A percentile compares a stretch with the other conserved stretches of the same genome.
These are phyloP conservation scores for Neogale vison DNA, from an alignment of 2,113 vertebrate species.

Conservation along the genomic window DNA sequence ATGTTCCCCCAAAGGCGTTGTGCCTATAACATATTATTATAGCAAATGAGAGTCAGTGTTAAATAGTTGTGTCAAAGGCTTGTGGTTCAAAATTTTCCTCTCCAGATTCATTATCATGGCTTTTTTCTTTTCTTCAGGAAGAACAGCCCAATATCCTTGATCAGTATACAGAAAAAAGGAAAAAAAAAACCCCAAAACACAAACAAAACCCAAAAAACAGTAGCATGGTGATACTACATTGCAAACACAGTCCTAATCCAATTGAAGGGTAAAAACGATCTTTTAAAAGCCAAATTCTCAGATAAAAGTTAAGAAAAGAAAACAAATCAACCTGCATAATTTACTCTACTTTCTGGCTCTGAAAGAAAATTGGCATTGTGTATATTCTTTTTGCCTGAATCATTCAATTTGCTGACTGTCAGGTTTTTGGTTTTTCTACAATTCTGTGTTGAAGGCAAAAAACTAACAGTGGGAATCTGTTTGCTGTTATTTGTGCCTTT, in stretches of 20 bases:
- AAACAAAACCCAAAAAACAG: neutral
- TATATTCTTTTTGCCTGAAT: neutral
- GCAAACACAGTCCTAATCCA: neutral
- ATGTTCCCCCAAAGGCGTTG: neutral
- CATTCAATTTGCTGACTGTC: slow-evolving; percentile 26
- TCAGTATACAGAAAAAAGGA: neutral
- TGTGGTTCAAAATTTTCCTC: neutral
- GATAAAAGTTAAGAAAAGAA: slow-evolving; percentile 4
- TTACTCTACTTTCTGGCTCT: slow-evolving; percentile 5
- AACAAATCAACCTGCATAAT: neutral
- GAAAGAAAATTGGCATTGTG: slow-evolving; percentile 41
- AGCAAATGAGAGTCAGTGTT: neutral
- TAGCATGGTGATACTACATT: neutral
- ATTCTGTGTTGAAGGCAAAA: slow-evolving; percentile 47
- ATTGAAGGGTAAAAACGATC: neutral
- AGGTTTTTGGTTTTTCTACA: slow-evolving; percentile 12
- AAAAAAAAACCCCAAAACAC: neutral
- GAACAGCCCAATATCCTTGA: neutral
- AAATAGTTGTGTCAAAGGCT: neutral
- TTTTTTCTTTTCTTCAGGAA: slow-evolving; percentile 22
- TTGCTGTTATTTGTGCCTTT: slow-evolving; percentile 51
- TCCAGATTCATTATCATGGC: neutral
- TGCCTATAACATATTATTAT: neutral
- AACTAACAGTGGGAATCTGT: neutral
- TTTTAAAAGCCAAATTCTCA: slow-evolving; percentile 24